Evolutionary conservation across 2,113 vertebrate genomes (phyloP).

Genomic region (Epinephelus moara): DNA sequence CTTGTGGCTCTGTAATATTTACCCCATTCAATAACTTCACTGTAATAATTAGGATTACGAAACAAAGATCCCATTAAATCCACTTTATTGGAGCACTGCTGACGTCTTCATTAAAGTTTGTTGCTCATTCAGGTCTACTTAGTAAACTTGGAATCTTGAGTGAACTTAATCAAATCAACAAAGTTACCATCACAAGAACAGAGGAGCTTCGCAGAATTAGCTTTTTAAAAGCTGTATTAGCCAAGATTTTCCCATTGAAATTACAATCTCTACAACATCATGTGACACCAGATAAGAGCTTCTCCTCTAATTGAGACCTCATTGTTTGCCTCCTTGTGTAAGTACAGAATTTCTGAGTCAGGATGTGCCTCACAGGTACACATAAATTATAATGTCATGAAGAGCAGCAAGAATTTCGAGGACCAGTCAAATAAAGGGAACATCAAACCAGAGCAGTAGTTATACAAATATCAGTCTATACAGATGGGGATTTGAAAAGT

Average conservation of each 20-base stretch:
- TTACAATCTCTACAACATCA: not conserved
- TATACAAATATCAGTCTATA: not conserved
- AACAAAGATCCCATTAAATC: conserved; percentile 31
- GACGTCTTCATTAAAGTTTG: conserved; percentile 10
- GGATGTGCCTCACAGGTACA: not conserved
- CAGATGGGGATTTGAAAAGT: not conserved
- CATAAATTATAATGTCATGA: not conserved
- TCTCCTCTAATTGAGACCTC: not conserved
- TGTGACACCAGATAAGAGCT: not conserved
- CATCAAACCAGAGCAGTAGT: not conserved
- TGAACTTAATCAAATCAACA: not conserved
- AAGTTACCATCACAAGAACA: not conserved
- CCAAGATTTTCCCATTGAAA: not conserved
- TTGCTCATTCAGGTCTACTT: conserved; percentile 23
- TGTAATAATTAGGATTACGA: not conserved
- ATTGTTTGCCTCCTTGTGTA: not conserved
- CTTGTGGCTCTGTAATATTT: conserved; percentile 19
- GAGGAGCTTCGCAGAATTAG: not conserved
- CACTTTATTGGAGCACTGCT: not conserved
- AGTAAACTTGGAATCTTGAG: not conserved
- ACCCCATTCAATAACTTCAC: not conserved
- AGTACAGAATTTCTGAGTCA: not conserved
- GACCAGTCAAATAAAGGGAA: not conserved
- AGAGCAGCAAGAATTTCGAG: too few relatives aligned
- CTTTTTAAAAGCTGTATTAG: not conserved